phyloP scores from a whole-genome alignment of 2,113 vertebrate species.

The Odocoileus virginianus region DNA sequence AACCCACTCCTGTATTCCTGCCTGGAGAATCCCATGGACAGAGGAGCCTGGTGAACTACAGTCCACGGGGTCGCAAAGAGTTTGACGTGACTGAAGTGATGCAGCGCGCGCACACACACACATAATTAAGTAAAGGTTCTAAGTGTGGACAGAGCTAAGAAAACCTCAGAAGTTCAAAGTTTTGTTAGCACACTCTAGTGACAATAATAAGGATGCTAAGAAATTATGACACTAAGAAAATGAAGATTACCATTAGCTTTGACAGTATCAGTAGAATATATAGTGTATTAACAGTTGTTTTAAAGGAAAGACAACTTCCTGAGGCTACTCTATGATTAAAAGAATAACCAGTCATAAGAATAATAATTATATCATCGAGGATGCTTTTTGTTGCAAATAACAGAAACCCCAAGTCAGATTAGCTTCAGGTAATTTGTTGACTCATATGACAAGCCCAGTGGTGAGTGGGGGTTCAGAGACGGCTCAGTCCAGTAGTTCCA shows the following conservation, averaged over 20 bases:
- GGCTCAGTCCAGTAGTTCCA: not conserved
- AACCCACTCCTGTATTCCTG: not conserved
- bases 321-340: not conserved
- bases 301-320: conserved; percentile 40
- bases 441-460: not conserved
- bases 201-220: not conserved
- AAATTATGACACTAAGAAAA: conserved; percentile 25
- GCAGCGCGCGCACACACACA: not conserved
- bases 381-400: conserved; percentile 21
- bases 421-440: conserved; percentile 4
- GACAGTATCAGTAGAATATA: not conserved
- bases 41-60: not conserved
- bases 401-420: conserved; percentile 38
- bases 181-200: not conserved
- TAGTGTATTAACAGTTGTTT: not conserved
- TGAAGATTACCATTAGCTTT: not conserved
- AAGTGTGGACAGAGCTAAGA: not conserved
- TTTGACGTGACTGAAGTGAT: not conserved
- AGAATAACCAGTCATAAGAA: not conserved
- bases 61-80: not conserved
- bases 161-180: not conserved
- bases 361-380: conserved; percentile 9
- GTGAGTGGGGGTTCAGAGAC: not conserved
- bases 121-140: not conserved
- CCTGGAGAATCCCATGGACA: not conserved